Evolutionary conservation across 1,140 invertebrate species (phyloP), one percentile per base, ranked within the genome.

Genomic region (Euschistus heros): DNA sequence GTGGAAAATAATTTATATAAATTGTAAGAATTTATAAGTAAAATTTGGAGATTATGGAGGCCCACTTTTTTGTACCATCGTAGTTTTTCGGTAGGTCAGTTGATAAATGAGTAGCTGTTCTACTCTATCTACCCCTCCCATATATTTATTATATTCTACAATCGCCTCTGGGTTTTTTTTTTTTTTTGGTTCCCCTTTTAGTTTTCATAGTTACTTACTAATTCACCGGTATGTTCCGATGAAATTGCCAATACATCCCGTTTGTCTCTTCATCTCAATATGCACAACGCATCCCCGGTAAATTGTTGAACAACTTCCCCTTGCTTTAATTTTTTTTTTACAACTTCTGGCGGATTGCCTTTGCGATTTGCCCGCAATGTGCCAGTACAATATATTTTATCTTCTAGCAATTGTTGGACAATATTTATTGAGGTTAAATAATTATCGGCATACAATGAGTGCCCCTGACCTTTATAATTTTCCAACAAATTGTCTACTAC

Each of bases 241-340:
- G 63, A 54, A 64, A 64, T 26, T 5, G 20, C 24, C 17, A 52
- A 17, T 18, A 17, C 63, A 54, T 63, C 73, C 47, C 71, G 57
- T 67, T 76, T 76, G 70, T 76, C 73, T 69, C 72, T 75, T 74
- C 76, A 79, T 70, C 74, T 73, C 52, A 74, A 57, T 18, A 79
- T 67, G 52, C 71, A 74, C 68, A 78, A 73, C 27, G 73, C 70
- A 67, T 74, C 69, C 54, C 72, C 73, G 72, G 52, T 55, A 47
- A 77, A 69, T 68, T 67, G 68, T 18, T 71, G 66, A 68, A 67
- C 66, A 18, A 68, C 64, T 66, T 77, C 72, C 20, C 74, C 73
- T 70, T 65, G 69, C 69, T 75, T 74, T 65, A 78, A 71, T 67
- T 75, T 77, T 37, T 68, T 66, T 44, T 68, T 64, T 63, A 74